Evolutionary conservation across 1,140 invertebrate species (phyloP).

Genomic region (Eueides isabella): DNA sequence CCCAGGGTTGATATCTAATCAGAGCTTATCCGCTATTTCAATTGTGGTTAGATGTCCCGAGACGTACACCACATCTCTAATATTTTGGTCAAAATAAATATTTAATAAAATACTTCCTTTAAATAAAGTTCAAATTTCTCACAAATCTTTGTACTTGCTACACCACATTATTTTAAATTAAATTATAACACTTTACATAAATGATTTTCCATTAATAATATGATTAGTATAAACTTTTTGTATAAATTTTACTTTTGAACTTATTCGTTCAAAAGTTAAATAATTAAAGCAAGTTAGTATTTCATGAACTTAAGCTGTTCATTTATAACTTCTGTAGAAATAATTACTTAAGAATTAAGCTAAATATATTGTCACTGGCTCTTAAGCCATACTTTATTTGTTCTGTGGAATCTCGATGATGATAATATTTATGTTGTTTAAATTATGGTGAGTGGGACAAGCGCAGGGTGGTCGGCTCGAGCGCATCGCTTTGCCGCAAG

Average conservation of each 20-base stretch:
- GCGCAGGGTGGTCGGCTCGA: constrained; percentile 59
- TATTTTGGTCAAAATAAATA: constrained; percentile 74
- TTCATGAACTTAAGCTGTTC: no score
- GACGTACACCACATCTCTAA: constrained; percentile 51
- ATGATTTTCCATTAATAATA: background rate
- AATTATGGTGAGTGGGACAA: constrained; percentile 47
- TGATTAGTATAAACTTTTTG: no score
- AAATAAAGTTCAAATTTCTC: constrained; percentile 66
- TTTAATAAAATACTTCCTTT: constrained; percentile 69
- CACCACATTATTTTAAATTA: background rate
- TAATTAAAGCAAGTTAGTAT: no score
- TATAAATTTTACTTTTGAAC: no score
- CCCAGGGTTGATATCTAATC: constrained; percentile 77
- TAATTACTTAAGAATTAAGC: background rate
- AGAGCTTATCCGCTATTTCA: constrained; percentile 68
- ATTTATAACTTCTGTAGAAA: background rate
- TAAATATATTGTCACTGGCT: constrained; percentile 14
- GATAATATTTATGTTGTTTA: constrained; percentile 58
- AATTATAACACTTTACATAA: background rate
- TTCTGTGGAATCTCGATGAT: constrained; percentile 47
- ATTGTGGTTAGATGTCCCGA: constrained; percentile 57
- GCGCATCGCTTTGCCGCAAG: constrained; percentile 57
- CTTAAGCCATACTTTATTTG: constrained; percentile 40
- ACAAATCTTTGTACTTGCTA: constrained; percentile 37
- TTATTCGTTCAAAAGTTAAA: no score